These are phyloP conservation scores for Eleutherodactylus coqui DNA, from an alignment of 2,797 vertebrate genomes.

Conservation along the genomic window DNA sequence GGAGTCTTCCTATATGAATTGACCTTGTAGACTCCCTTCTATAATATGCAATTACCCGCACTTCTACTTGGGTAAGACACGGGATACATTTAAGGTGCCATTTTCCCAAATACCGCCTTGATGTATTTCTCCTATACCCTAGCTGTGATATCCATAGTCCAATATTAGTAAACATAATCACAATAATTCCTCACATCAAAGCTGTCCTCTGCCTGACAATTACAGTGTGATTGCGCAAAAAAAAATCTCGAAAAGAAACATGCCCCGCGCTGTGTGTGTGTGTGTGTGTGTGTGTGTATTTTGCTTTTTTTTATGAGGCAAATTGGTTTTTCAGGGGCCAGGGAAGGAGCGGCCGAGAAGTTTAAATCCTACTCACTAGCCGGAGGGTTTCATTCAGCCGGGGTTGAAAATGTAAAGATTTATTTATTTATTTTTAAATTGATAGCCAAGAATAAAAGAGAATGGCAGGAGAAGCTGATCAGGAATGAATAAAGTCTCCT, in stretches of 20 bases:
- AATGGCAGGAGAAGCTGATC: conserved; percentile 82
- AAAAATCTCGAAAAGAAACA: conserved; percentile 76
- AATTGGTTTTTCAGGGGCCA: conserved; percentile 80
- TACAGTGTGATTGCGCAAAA: conserved; percentile 77
- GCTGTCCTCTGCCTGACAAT: conserved; percentile 78
- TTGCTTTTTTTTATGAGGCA: conserved; percentile 78
- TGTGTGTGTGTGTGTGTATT: conserved; percentile 58
- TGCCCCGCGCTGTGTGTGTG: conserved; percentile 68
- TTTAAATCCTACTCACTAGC: conserved; percentile 78
- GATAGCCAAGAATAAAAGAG: conserved; percentile 82
- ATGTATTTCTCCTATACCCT: conserved; percentile 59
- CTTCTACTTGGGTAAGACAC: background rate
- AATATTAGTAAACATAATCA: conserved; percentile 70
- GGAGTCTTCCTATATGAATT: background rate
- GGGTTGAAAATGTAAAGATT: conserved; percentile 77
- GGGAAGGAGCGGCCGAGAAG: conserved; percentile 77
- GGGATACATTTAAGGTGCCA: background rate
- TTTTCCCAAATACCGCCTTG: conserved; percentile 60
- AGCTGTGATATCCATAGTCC: conserved; percentile 74
- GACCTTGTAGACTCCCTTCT: background rate
- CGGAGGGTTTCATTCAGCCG: conserved; percentile 77
- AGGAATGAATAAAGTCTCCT: conserved; percentile 84
- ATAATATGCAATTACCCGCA: conserved; percentile 13
- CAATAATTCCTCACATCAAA: conserved; percentile 81
- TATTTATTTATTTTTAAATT: conserved; percentile 77